These are phyloP conservation scores for Druon quercuslanigerum DNA, from an alignment of 1,140 invertebrate genomes.

Conservation along the genomic window DNA sequence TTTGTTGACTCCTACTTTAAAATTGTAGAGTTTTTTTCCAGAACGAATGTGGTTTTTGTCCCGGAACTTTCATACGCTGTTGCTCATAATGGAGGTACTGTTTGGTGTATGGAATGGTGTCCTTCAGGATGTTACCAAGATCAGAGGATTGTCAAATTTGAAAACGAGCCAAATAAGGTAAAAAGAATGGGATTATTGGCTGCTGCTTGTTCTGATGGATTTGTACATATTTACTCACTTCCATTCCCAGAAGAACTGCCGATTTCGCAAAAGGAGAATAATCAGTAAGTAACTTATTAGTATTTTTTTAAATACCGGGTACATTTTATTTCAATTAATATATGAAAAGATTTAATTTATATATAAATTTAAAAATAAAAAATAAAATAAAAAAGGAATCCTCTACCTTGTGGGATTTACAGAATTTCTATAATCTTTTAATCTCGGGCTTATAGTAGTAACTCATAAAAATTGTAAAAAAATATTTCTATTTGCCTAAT, in stretches of 20 bases:
- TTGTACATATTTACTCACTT: conserved; percentile 79
- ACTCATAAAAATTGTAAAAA: too few species aligned
- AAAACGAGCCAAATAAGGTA: conserved; percentile 45
- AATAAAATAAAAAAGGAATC: too few species aligned
- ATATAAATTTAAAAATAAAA: too few species aligned
- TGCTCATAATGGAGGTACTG: conserved; percentile 79
- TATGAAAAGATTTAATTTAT: too few species aligned
- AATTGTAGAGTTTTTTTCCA: background rate
- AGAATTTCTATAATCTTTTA: too few species aligned
- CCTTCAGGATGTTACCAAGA: conserved; percentile 81
- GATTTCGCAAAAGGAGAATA: conserved; percentile 38
- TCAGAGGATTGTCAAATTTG: conserved; percentile 55
- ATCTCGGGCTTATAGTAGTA: too few species aligned
- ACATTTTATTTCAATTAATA: too few species aligned
- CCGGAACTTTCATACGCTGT: conserved; percentile 76
- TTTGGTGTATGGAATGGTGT: conserved; percentile 86
- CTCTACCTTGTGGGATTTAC: too few species aligned
- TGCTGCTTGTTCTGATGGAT: conserved; percentile 81
- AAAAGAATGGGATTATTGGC: conserved; percentile 82
- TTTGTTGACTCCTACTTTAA: too few species aligned
- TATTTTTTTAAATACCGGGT: background rate
- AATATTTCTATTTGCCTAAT: too few species aligned
- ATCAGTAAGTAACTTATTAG: conserved; percentile 40
- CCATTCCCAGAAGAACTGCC: conserved; percentile 73
- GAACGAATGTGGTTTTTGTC: too few species aligned